Evolutionary conservation across 2,797 vertebrate species (phyloP).

Genomic region (Mycteria americana): DNA sequence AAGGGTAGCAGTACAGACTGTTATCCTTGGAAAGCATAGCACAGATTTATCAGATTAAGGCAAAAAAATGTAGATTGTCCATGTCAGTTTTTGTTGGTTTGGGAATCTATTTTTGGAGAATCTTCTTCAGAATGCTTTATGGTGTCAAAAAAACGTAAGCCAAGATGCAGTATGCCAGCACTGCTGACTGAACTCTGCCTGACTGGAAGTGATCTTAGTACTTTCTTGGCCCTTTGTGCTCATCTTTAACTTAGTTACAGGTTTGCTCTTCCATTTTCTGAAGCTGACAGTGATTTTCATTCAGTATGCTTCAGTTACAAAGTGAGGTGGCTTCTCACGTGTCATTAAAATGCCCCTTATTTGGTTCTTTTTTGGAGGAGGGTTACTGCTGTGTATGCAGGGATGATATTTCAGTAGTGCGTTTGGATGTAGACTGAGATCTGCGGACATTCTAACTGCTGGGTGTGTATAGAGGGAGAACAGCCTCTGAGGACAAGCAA

Average conservation of each 20-base stretch:
- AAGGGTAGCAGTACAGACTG: background rate
- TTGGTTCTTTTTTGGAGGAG: background rate
- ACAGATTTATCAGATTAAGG: background rate
- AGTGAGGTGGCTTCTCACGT: background rate
- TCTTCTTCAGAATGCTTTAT: background rate
- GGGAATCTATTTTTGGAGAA: background rate
- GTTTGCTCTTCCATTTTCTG: background rate
- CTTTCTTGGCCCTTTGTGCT: background rate
- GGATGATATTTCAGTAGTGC: background rate
- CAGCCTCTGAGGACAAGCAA: background rate
- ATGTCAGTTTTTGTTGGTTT: background rate
- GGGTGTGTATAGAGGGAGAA: background rate
- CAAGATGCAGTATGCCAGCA: background rate
- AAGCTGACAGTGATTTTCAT: background rate
- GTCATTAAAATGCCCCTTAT: background rate
- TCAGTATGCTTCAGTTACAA: background rate
- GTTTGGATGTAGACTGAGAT: background rate
- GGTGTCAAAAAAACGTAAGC: background rate
- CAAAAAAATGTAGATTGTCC: background rate
- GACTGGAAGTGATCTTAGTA: background rate
- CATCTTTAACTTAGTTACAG: background rate
- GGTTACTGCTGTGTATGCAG: background rate
- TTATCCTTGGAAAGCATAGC: constrained; percentile 19
- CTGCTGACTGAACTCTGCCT: background rate
- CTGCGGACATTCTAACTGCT: background rate